A percentile compares a stretch with the other conserved stretches of the same genome.
Conservation (phyloP, 1,140 invertebrate genomes). For the Gonatopus flavifemur region DNA sequence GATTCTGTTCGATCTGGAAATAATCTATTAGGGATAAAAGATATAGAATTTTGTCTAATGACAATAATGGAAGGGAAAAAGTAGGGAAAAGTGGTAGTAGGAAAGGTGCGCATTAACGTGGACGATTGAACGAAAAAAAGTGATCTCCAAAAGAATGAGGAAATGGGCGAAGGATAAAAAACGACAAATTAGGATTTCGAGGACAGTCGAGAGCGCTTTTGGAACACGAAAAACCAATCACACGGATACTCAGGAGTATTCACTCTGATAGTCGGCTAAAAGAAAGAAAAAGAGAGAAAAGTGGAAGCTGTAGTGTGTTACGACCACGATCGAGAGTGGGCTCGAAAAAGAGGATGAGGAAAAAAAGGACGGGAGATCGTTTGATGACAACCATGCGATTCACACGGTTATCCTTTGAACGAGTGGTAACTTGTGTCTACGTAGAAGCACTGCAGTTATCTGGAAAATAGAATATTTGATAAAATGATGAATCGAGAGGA, state of each 20-base stretch:
- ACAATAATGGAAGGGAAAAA: neutral
- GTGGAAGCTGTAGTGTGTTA: neutral
- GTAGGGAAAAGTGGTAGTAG: neutral
- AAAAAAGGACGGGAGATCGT: neutral
- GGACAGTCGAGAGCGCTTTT: conserved; percentile 25
- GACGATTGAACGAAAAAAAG: too few species aligned
- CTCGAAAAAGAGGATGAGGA: neutral
- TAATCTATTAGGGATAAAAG: too few species aligned
- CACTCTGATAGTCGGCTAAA: conserved; percentile 10
- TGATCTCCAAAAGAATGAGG: too few species aligned
- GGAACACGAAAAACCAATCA: conserved; percentile 42
- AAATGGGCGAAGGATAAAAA: conserved; percentile 20
- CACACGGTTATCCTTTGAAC: conserved; percentile 21
- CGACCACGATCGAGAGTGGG: neutral
- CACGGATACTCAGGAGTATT: conserved; percentile 22
- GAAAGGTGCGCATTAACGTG: too few species aligned
- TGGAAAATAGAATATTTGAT: too few species aligned
- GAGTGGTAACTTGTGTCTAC: conserved; percentile 2
- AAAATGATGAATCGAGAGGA: too few species aligned
- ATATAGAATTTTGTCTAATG: too few species aligned
- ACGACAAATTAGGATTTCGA: conserved; percentile 39
- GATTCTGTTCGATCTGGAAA: too few species aligned
- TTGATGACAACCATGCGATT: neutral
- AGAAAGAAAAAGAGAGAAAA: conserved; percentile 5
- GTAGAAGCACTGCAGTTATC: too few species aligned